phyloP scores from a whole-genome alignment of 1,140 invertebrate genomes.

The Vanessa tameamea region DNA sequence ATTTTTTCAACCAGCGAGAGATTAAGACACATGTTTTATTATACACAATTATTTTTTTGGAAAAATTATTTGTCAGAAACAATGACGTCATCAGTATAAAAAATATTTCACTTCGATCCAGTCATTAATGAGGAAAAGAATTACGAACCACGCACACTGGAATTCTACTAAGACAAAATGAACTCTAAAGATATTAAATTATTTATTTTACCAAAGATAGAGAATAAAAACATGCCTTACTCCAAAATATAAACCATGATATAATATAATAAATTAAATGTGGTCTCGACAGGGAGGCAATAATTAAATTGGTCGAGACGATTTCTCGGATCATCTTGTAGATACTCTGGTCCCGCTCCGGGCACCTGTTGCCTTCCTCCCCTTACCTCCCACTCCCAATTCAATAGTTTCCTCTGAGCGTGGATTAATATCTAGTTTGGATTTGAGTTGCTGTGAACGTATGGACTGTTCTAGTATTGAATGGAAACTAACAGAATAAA shows the following conservation, averaged over 20 bases:
- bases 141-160: too few relatives aligned
- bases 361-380: constrained; percentile 36
- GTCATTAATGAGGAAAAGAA: too few relatives aligned
- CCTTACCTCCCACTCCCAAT: background rate
- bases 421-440: constrained; percentile 34
- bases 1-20: too few relatives aligned
- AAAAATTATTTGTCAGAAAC: too few relatives aligned
- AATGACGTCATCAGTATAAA: too few relatives aligned
- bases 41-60: too few relatives aligned
- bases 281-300: constrained; percentile 19
- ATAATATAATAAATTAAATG: constrained; percentile 31
- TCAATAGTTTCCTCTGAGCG: constrained; percentile 7
- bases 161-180: too few relatives aligned
- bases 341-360: constrained; percentile 28
- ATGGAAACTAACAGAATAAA: constrained; percentile 5
- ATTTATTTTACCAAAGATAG: too few relatives aligned
- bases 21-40: too few relatives aligned
- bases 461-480: constrained; percentile 3
- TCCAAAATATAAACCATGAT: constrained; percentile 8
- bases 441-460: constrained; percentile 17
- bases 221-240: constrained; percentile 10
- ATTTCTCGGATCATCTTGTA: constrained; percentile 32
- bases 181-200: too few relatives aligned
- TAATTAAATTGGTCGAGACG: constrained; percentile 38
- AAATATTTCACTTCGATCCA: too few relatives aligned